phyloP scores from a whole-genome alignment of 1,140 invertebrate species.

The Colletes latitarsis region DNA sequence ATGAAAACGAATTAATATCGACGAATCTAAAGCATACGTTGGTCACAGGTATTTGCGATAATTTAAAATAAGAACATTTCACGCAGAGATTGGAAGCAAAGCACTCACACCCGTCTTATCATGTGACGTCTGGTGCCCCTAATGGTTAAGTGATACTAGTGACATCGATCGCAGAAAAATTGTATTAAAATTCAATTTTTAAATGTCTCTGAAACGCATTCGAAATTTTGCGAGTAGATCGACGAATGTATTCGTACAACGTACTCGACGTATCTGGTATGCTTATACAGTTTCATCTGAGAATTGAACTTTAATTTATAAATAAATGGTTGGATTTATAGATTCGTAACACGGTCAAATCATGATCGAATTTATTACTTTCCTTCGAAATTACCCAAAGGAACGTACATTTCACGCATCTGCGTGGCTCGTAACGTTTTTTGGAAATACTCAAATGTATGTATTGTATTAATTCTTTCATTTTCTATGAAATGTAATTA shows the following conservation, averaged over 20 bases:
- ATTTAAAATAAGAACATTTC: constrained; percentile 20
- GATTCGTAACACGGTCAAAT: not conserved
- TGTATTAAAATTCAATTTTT: constrained; percentile 26
- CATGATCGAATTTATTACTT: not conserved
- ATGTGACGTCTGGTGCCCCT: constrained; percentile 65
- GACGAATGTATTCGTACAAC: not conserved
- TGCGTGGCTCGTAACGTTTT: not conserved
- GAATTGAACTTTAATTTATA: not conserved
- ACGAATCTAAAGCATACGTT: not conserved
- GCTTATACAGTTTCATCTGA: not conserved
- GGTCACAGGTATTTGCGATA: not conserved
- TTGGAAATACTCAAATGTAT: too few relatives aligned
- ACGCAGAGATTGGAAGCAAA: constrained; percentile 25
- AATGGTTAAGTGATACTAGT: constrained; percentile 30
- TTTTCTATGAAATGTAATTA: too few relatives aligned
- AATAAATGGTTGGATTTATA: not conserved
- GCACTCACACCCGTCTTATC: constrained; percentile 68
- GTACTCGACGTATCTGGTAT: not conserved
- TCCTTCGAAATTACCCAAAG: not conserved
- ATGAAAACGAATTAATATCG: not conserved
- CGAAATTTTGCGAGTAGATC: not conserved
- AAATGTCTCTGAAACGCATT: not conserved
- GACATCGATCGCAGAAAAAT: constrained; percentile 27
- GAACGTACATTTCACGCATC: not conserved
- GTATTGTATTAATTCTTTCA: too few relatives aligned